Evolutionary conservation across 2,113 vertebrate genomes (phyloP).

Genomic region (Charadrius vociferus): DNA sequence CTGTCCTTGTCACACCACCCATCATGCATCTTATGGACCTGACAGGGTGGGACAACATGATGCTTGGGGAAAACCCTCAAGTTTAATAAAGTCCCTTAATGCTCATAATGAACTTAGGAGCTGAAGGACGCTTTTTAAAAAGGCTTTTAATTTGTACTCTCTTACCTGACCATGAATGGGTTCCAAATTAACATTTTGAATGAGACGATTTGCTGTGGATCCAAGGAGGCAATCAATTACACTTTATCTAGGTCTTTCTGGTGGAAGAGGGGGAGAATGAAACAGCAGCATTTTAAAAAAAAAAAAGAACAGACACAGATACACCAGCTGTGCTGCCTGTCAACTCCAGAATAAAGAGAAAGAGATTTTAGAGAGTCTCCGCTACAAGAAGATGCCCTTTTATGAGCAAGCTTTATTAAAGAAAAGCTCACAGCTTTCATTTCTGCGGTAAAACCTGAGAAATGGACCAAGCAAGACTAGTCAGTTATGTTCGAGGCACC

Average conservation of each 20-base stretch:
- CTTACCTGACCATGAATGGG: background rate
- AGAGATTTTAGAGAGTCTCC: background rate
- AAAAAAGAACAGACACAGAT: background rate
- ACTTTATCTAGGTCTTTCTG: slow-evolving; percentile 34
- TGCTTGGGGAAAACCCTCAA: background rate
- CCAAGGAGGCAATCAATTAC: slow-evolving; percentile 24
- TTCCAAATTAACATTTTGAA: slow-evolving; percentile 39
- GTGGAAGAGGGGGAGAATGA: background rate
- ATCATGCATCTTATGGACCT: background rate
- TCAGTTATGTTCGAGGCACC: background rate
- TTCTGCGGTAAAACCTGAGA: background rate
- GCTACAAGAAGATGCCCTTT: background rate
- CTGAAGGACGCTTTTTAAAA: background rate
- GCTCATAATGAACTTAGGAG: background rate
- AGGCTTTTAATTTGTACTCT: background rate
- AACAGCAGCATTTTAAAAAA: background rate
- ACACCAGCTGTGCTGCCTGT: background rate
- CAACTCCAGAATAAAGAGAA: background rate
- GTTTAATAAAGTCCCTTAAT: background rate
- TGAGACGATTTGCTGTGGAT: slow-evolving; percentile 1
- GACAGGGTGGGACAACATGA: background rate
- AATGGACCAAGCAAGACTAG: background rate
- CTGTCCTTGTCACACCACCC: background rate
- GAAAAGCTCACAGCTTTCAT: background rate
- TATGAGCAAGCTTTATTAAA: background rate